phyloP scores from a whole-genome alignment of 2,113 vertebrate species.

The Prunella fulvescens region DNA sequence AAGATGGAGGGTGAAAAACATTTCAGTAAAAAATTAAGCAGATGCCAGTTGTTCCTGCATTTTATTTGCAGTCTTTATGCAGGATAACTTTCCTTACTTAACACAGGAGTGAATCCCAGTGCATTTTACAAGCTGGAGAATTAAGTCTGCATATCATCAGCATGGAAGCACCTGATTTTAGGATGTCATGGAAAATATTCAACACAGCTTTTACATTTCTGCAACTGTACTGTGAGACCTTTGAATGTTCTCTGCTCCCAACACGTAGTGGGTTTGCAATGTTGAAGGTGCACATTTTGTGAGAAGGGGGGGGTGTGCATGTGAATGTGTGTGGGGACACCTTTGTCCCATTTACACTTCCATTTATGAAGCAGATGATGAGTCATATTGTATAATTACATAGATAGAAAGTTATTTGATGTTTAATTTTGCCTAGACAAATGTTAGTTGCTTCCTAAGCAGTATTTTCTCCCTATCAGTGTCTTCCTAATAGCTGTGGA shows the following conservation, averaged over 20 bases:
- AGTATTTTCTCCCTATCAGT: conserved; percentile 72
- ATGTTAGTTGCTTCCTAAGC: conserved; percentile 57
- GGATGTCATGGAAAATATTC: neutral
- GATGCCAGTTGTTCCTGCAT: neutral
- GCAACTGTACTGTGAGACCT: neutral
- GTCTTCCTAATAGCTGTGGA: conserved; percentile 72
- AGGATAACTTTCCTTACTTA: neutral
- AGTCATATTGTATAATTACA: conserved; percentile 55
- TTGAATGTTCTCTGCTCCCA: neutral
- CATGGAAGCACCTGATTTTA: neutral
- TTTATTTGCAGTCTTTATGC: neutral
- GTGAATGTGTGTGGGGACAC: neutral
- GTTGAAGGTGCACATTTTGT: neutral
- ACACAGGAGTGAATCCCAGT: neutral
- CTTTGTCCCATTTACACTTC: neutral
- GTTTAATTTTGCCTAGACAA: conserved; percentile 53
- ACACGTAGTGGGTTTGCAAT: fast-evolving
- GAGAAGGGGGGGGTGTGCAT: neutral
- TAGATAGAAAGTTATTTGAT: conserved; percentile 63
- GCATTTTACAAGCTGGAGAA: neutral
- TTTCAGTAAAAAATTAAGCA: neutral
- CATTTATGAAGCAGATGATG: conserved; percentile 36
- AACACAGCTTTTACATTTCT: neutral
- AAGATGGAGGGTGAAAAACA: neutral
- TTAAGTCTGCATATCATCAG: conserved; percentile 10